Base-by-base conservation (phyloP, 2,888 invertebrate species). In the Tenthredo distinguenda region DNA sequence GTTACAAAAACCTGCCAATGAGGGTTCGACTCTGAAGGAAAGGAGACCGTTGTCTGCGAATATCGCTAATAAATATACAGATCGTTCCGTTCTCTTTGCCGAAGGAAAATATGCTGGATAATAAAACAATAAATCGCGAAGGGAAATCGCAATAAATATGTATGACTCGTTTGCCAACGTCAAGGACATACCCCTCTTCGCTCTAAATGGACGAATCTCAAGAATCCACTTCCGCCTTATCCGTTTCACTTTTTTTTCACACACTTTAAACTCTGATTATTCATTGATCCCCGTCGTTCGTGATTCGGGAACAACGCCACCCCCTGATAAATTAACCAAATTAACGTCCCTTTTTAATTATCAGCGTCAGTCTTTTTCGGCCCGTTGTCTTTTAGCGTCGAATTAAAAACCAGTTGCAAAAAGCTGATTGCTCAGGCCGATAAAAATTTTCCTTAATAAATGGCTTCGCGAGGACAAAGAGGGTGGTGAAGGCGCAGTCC, bases 111-210 rank as follows among this genome's bases (percentile, higher is more conserved):
- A 83, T 83, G 31, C 68, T 40, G 71, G 83, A 83, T 83, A 83
- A 83, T 83, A 83, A 83, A 83, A 83, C 83, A 47, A 83, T 83
- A 83, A 83, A 83, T 83, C 83, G 83, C 47, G 12, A 50, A 83
- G 71, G 47, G 83, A 83, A 68, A 83, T 83, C 50, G 83, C 47
- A 83, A 83, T 83, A 83, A 83, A 83, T 83, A 83, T 83, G 83
- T 83, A 83, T 83, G 83, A 83, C 83, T 68, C 43, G 47, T 83
- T 83, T 83, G 83, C 68, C 18, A 68, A 68, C 83, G 83, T 83
- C 83, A 83, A 83, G 83, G 83, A 65, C 47, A 26, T 81, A n/a
- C n/a, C 18, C 40, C 62, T 21, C 81, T n/a, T 10, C 37, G 43
- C 65, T 81, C 40, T 58, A 37, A 37, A 62, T 31, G 62, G 21